Conservation (phyloP, 1,140 invertebrate species). For the Drosophila ironensis region DNA sequence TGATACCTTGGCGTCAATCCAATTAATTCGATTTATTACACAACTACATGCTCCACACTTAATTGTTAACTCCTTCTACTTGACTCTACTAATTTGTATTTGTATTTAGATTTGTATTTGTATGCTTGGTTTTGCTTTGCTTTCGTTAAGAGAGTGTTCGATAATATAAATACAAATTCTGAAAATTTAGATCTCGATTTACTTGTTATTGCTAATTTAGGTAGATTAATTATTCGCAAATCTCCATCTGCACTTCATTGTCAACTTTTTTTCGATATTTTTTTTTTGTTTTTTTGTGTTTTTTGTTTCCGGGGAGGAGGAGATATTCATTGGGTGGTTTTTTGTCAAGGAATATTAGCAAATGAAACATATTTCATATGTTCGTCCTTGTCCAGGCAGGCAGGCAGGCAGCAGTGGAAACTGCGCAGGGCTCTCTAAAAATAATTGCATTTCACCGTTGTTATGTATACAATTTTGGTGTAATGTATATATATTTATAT, state of each 20-base stretch:
- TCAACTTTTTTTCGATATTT: conserved; percentile 19
- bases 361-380: conserved; percentile 72
- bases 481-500: conserved; percentile 48
- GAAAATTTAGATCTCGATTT: conserved; percentile 57
- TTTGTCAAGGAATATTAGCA: conserved; percentile 6
- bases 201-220: conserved; percentile 69
- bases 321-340: conserved; percentile 4
- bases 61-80: conserved; percentile 61
- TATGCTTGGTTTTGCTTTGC: conserved; percentile 51
- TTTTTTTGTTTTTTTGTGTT: not conserved
- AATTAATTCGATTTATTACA: conserved; percentile 55
- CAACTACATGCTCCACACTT: conserved; percentile 57
- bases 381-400: conserved; percentile 44
- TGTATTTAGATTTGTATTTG: no score
- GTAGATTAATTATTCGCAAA: conserved; percentile 72
- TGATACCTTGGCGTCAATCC: conserved; percentile 33
- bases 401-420: conserved; percentile 46
- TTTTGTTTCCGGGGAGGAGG: not conserved
- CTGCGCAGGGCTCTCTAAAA: conserved; percentile 44
- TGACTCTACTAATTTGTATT: conserved; percentile 70
- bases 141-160: conserved; percentile 57
- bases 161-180: conserved; percentile 73
- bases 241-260: conserved; percentile 43
- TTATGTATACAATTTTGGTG: conserved; percentile 53
- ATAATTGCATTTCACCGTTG: conserved; percentile 51